Evolutionary conservation across 2,113 vertebrate genomes (phyloP).

Genomic region (Hypocryptadius cinnamomeus): DNA sequence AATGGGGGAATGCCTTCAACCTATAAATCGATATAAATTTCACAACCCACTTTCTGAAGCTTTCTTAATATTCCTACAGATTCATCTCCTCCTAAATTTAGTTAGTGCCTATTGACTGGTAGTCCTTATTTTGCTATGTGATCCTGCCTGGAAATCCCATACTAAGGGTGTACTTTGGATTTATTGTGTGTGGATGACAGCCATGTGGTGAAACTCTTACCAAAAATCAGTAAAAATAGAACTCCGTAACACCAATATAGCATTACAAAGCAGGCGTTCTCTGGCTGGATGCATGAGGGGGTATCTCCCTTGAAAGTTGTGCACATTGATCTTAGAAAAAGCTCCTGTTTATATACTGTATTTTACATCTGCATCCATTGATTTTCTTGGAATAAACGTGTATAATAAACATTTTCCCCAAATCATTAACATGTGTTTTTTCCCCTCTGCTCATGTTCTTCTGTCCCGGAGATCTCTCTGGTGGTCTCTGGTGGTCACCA

Average conservation of each 20-base stretch:
- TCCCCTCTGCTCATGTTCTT: neutral
- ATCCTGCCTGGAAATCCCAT: neutral
- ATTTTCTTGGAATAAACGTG: neutral
- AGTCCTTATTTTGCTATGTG: neutral
- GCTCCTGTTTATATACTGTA: neutral
- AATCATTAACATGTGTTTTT: neutral
- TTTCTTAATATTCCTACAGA: neutral
- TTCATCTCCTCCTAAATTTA: neutral
- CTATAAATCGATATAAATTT: neutral
- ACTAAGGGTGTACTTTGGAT: neutral
- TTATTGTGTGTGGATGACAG: neutral
- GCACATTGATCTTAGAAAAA: neutral
- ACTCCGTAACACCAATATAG: neutral
- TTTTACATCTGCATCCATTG: neutral
- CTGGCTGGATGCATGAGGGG: fast-evolving
- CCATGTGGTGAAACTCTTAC: neutral
- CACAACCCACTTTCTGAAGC: neutral
- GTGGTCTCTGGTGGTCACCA: neutral
- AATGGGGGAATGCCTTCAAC: neutral
- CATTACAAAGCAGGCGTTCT: neutral
- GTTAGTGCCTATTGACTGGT: neutral
- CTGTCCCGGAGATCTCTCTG: neutral
- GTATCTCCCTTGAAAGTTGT: neutral
- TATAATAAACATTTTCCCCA: neutral
- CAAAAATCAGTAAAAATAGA: neutral